Evolutionary conservation across 1,140 invertebrate genomes (phyloP).

Genomic region (Achroia grisella): DNA sequence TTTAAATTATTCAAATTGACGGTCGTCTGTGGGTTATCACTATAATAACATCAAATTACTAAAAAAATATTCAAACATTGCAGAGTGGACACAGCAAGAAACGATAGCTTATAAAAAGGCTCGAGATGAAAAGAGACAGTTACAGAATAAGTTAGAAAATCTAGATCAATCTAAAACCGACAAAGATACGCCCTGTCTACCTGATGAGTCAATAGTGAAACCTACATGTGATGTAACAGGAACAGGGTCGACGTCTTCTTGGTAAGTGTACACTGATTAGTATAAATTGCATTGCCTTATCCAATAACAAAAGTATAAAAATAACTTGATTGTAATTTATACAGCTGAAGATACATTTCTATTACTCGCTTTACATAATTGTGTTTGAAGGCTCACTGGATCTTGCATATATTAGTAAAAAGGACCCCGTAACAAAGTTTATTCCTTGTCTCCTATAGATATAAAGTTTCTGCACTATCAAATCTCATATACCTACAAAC

Average conservation of each 20-base stretch:
- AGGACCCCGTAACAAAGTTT: no score
- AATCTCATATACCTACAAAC: no score
- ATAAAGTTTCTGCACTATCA: no score
- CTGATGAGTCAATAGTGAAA: slow-evolving; percentile 31
- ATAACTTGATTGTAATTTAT: neutral
- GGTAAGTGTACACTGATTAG: slow-evolving; percentile 15
- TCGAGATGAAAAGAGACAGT: slow-evolving; percentile 40
- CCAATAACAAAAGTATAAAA: no score
- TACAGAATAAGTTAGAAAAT: slow-evolving; percentile 27
- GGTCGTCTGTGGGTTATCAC: no score
- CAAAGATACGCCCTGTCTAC: slow-evolving; percentile 20
- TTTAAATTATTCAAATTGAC: no score
- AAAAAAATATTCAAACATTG: neutral
- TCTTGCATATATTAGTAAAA: no score
- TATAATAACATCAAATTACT: no score
- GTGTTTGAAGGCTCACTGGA: no score
- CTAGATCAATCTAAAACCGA: slow-evolving; percentile 17
- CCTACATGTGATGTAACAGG: slow-evolving; percentile 21
- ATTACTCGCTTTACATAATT: no score
- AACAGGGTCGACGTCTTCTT: slow-evolving; percentile 36
- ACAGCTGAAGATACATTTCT: no score
- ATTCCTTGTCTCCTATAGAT: no score
- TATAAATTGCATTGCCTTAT: neutral
- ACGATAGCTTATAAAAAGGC: slow-evolving; percentile 48
- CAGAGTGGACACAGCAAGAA: slow-evolving; percentile 59